Conservation (phyloP, 2,113 vertebrate genomes). For the Leuciscus idus region DNA sequence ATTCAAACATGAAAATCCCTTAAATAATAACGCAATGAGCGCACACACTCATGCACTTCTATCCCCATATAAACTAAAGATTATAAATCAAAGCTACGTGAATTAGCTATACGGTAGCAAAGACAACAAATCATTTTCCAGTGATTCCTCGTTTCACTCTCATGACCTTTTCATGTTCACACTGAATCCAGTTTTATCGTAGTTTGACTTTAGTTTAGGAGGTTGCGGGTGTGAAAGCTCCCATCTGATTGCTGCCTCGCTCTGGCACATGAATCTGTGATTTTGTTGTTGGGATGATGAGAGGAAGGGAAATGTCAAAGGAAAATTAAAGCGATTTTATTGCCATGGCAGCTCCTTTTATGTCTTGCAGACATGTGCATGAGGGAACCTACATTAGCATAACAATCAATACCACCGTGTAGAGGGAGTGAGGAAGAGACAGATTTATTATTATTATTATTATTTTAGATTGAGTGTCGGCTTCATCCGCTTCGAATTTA, state of each 20-base stretch:
- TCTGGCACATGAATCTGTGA: background rate
- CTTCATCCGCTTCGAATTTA: background rate
- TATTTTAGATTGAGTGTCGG: conserved; percentile 32
- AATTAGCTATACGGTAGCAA: background rate
- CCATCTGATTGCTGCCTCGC: background rate
- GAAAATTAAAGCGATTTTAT: conserved; percentile 39
- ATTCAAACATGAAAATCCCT: conserved; percentile 22
- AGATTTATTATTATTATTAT: conserved; percentile 33
- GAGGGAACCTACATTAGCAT: conserved; percentile 42
- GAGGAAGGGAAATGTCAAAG: conserved; percentile 33
- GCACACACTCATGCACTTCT: background rate
- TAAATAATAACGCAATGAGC: background rate
- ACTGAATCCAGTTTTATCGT: background rate
- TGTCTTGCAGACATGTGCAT: conserved; percentile 11
- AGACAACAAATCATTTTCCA: background rate
- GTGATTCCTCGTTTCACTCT: background rate
- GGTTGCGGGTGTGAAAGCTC: background rate
- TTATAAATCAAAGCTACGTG: background rate
- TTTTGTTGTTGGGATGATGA: background rate
- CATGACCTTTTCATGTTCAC: conserved; percentile 10
- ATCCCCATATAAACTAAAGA: background rate
- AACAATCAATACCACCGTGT: conserved; percentile 26
- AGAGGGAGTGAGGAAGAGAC: background rate
- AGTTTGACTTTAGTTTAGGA: background rate
- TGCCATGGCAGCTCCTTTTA: conserved; percentile 22